Percentiles rank a stretch among this genome's conserved stretches.
Conservation (phyloP, 1,140 invertebrate species). For the Bombus sylvicola region DNA sequence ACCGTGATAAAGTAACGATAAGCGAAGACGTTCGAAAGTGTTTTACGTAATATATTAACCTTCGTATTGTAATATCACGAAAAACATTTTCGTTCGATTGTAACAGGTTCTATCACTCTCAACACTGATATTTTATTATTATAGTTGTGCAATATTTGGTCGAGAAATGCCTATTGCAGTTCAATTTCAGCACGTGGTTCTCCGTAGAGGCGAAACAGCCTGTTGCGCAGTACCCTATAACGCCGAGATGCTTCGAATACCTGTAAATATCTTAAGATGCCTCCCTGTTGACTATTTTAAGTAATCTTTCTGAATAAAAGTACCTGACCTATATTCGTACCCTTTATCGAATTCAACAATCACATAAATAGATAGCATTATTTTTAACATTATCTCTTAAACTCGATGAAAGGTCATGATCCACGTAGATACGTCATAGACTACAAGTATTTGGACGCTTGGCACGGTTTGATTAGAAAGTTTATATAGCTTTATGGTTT, state of each 20-base stretch:
- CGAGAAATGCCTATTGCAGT: background rate
- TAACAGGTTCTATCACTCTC: background rate
- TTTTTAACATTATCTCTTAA: background rate
- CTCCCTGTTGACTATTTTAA: background rate
- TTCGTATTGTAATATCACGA: too few species aligned
- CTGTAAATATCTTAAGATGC: background rate
- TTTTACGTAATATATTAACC: background rate
- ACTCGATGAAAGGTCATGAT: background rate
- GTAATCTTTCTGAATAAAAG: background rate
- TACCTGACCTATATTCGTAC: background rate
- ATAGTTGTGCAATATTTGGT: background rate
- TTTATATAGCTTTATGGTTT: background rate
- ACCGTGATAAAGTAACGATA: background rate
- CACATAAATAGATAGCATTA: background rate
- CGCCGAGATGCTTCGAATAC: background rate
- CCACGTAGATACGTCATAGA: too few species aligned
- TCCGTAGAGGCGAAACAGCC: constrained; percentile 17
- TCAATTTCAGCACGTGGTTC: background rate
- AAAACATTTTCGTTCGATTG: background rate
- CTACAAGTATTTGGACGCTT: background rate
- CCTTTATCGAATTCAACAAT: background rate
- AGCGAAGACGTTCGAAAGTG: background rate
- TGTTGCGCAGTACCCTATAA: constrained; percentile 28
- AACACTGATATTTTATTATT: too few species aligned
- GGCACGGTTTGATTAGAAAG: background rate